Evolutionary conservation across 2,797 vertebrate species (phyloP).

Genomic region (Tangara arthus): DNA sequence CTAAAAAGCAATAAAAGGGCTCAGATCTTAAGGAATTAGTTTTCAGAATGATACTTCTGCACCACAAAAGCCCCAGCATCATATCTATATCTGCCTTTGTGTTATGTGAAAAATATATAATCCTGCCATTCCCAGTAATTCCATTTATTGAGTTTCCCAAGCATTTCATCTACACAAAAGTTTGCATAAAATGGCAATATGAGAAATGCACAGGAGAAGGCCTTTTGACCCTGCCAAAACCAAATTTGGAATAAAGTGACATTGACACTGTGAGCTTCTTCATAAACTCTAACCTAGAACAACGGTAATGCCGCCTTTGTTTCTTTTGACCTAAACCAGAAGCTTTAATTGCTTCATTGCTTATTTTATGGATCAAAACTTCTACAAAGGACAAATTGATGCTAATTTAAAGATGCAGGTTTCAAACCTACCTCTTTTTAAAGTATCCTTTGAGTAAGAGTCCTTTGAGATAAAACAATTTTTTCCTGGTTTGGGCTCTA

Average conservation of each 20-base stretch:
- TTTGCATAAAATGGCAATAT: neutral
- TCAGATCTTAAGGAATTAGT: neutral
- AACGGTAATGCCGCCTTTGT: neutral
- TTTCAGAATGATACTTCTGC: neutral
- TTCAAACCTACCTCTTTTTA: neutral
- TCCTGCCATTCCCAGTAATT: neutral
- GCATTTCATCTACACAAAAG: neutral
- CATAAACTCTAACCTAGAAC: neutral
- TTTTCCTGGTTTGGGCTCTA: neutral
- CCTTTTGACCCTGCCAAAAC: rapidly evolving
- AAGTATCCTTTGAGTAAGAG: neutral
- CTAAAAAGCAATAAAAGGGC: neutral
- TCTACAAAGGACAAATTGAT: neutral
- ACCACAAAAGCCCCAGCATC: neutral
- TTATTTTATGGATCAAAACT: neutral
- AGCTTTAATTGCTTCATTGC: neutral
- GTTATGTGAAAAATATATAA: neutral
- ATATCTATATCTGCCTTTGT: rapidly evolving
- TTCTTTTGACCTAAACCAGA: neutral
- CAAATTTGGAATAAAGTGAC: neutral
- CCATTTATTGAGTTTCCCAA: neutral
- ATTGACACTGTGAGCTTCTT: neutral
- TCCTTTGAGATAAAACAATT: neutral
- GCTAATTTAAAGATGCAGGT: neutral
- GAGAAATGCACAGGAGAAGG: neutral